Evolutionary conservation across 2,888 invertebrate species (phyloP).

Genomic region (Lymantria monacha): DNA sequence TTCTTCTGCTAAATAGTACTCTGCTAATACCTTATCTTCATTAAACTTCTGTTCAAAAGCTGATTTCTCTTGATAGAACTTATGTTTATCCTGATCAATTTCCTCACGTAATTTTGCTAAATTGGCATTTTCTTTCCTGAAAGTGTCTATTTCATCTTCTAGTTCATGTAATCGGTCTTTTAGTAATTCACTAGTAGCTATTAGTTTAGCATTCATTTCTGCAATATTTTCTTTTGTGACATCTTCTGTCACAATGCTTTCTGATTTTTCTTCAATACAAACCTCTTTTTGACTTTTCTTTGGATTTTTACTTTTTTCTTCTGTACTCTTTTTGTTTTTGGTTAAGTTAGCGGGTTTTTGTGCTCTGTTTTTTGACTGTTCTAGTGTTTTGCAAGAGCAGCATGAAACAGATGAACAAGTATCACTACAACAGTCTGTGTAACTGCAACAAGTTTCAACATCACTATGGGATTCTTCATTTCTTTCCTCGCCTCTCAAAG

Average conservation of each 20-base stretch:
- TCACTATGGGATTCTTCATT: constrained; percentile 51
- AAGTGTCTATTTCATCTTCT: constrained; percentile 83
- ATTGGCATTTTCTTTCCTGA: constrained; percentile 76
- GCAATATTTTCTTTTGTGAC: constrained; percentile 64
- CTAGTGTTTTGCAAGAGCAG: constrained; percentile 67
- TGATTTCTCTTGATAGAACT: constrained; percentile 83
- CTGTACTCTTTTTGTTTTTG: constrained; percentile 27
- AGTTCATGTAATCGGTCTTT: constrained; percentile 84
- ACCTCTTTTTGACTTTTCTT: constrained; percentile 39
- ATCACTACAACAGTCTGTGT: constrained; percentile 60
- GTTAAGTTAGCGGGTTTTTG: constrained; percentile 23
- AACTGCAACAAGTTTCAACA: constrained; percentile 54
- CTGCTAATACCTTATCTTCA: constrained; percentile 85
- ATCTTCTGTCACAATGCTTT: constrained; percentile 53
- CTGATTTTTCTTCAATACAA: constrained; percentile 38
- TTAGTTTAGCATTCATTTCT: constrained; percentile 72
- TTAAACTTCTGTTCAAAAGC: constrained; percentile 82
- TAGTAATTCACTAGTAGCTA: constrained; percentile 82
- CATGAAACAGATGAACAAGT: constrained; percentile 60
- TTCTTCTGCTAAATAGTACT: constrained; percentile 86
- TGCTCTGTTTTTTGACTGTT: constrained; percentile 29
- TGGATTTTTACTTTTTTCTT: constrained; percentile 27
- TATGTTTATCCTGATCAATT: constrained; percentile 83
- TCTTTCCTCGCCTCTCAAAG: constrained; percentile 37
- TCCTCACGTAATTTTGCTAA: constrained; percentile 81